Evolutionary conservation across 2,888 invertebrate species (phyloP), one percentile per base, ranked within the genome.

Genomic region (Dermolepida albohirtum): DNA sequence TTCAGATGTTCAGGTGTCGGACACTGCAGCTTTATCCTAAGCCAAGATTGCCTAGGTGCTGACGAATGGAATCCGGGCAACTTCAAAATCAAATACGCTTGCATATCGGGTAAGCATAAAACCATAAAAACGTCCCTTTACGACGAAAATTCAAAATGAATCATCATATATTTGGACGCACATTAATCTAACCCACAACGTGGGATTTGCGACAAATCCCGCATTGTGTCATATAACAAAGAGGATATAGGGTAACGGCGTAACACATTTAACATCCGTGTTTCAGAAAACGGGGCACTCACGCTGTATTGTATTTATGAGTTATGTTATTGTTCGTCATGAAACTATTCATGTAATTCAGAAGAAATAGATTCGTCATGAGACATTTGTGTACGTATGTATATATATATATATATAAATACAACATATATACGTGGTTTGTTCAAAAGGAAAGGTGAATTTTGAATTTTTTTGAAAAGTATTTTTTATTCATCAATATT

Each of bases 1-100:
- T 87, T 1, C 86, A 92, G 92, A 80, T 92, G 92, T 82, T 90
- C 91, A 5, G 92, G 92, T 0, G 88, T 89, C 69, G 91, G 91
- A 76, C 90, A 91, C 78, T 92, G 92, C 82, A 91, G 90, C 76
- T 92, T 91, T 78, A 85, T 89, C 68, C 82, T 92, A 70, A 81
- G 83, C 0, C 86, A 88, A 74, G 91, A 92, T 82, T 89, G 88
- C 79, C 89, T 89, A 0, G 88, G 88, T 14, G 85, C 89, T 0
- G 83, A 83, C 67, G 82, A 84, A 66, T 92, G 90, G 90, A 85
- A 87, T 39, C 85, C 87, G n/a, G 92, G 91, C 67, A 86, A 87
- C 62, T 85, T 92, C 47, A 87, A 85, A 71, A 85, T 92, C 29
- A 90, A 90, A 81, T 92, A 92, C 78, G 90, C 90, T 68, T 92